Percentiles rank a stretch among this genome's conserved stretches.
Evolutionary conservation across 1,140 invertebrate genomes (phyloP).

Genomic region (Sinella curviseta): DNA sequence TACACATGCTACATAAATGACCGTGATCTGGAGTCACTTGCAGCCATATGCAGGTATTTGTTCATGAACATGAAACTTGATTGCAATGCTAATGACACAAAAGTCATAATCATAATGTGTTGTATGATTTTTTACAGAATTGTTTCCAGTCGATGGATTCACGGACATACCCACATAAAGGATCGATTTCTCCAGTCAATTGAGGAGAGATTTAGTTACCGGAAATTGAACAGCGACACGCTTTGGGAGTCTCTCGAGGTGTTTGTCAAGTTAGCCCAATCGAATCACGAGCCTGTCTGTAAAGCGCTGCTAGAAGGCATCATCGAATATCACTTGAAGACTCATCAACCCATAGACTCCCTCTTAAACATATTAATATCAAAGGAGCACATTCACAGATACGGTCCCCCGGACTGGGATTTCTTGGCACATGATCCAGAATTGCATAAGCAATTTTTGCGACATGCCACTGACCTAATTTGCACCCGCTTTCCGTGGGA

Average conservation of each 20-base stretch:
- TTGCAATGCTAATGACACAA: no score
- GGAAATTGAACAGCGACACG: not conserved
- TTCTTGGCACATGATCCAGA: not conserved
- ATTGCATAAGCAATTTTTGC: constrained; percentile 10
- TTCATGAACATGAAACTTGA: no score
- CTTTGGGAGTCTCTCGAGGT: not conserved
- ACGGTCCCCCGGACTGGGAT: not conserved
- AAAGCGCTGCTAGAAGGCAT: not conserved
- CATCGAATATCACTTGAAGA: constrained; percentile 7
- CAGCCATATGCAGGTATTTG: not conserved
- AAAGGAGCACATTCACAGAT: not conserved
- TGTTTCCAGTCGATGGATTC: not conserved
- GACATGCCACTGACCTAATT: not conserved
- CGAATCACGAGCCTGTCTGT: not conserved
- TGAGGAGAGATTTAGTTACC: constrained; percentile 10
- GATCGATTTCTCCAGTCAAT: not conserved
- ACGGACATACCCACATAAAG: not conserved
- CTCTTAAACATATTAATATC: not conserved
- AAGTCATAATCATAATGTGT: no score
- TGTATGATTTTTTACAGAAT: not conserved
- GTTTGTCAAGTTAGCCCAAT: not conserved
- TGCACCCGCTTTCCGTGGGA: not conserved
- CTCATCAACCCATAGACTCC: not conserved
- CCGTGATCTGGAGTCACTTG: not conserved
- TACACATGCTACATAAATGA: constrained; percentile 17